Conservation (phyloP, 2,113 vertebrate genomes). For the Dendrocopos noguchii region DNA sequence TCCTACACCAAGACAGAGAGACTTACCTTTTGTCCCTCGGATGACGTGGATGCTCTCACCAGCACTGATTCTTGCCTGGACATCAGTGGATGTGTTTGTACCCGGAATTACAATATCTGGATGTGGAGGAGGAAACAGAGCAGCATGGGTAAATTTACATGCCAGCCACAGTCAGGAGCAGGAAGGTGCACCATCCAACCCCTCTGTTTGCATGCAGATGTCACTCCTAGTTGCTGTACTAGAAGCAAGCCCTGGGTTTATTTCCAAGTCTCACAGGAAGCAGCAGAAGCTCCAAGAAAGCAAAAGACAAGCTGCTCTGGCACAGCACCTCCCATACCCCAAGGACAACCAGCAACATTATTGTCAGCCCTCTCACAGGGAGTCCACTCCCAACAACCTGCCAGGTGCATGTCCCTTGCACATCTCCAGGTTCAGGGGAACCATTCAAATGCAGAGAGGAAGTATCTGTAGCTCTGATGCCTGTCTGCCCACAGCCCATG, state of each 20-base stretch:
- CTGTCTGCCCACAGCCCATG: neutral
- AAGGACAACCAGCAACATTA: neutral
- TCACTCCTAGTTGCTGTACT: neutral
- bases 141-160: neutral
- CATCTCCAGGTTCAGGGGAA: neutral
- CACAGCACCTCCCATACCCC: neutral
- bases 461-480: neutral
- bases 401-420: neutral
- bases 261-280: neutral
- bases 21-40: slow-evolving; percentile 93
- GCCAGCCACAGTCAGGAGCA: neutral
- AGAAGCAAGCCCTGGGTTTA: neutral
- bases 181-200: neutral
- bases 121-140: slow-evolving; percentile 37
- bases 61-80: slow-evolving; percentile 94
- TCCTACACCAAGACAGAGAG: neutral
- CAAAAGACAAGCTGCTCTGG: neutral
- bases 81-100: slow-evolving; percentile 93
- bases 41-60: slow-evolving; percentile 98
- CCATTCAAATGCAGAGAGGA: neutral
- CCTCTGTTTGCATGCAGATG: neutral
- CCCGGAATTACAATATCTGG: slow-evolving; percentile 99
- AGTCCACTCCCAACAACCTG: neutral
- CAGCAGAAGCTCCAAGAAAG: neutral
- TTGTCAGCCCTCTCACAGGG: neutral